These are phyloP conservation scores for Cetoscarus ocellatus DNA, from an alignment of 2,797 vertebrate genomes.

Conservation along the genomic window DNA sequence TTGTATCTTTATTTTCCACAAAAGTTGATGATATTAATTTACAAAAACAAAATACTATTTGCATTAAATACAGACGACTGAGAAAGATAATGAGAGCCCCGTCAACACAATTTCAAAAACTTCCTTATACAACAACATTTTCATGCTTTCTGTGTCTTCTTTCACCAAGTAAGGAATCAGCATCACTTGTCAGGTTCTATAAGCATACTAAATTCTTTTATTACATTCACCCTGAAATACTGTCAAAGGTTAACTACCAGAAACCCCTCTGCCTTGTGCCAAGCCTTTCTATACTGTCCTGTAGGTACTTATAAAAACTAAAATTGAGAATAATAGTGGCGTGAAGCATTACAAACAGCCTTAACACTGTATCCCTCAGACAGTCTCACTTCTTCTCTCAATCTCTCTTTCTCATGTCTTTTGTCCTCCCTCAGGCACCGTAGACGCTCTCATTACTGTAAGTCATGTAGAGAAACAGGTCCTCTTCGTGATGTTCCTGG, in stretches of 20 bases:
- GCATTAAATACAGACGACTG: constrained; percentile 85
- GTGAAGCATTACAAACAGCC: constrained; percentile 64
- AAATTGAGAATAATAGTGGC: constrained; percentile 70
- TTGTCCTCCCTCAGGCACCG: constrained; percentile 87
- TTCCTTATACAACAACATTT: constrained; percentile 41
- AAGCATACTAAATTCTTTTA: constrained; percentile 45
- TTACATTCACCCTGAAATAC: constrained; percentile 61
- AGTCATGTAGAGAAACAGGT: constrained; percentile 98
- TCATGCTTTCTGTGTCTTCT: constrained; percentile 31
- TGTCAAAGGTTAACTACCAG: constrained; percentile 50
- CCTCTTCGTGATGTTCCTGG: constrained; percentile 97
- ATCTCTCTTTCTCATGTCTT: constrained; percentile 29
- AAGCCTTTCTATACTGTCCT: constrained; percentile 27
- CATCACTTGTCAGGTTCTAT: constrained; percentile 11
- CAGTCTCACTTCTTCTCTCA: constrained; percentile 22
- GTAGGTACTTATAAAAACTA: constrained; percentile 57
- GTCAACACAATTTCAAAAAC: constrained; percentile 30
- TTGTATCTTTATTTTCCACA: constrained; percentile 79
- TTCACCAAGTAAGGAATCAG: constrained; percentile 39
- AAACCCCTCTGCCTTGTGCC: constrained; percentile 8
- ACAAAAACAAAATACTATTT: constrained; percentile 84
- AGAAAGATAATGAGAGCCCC: constrained; percentile 71
- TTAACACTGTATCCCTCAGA: constrained; percentile 28
- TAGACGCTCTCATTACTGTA: constrained; percentile 99
- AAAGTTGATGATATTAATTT: constrained; percentile 80